Conservation (phyloP, 2,888 invertebrate genomes). For the Tridacna crocea region DNA sequence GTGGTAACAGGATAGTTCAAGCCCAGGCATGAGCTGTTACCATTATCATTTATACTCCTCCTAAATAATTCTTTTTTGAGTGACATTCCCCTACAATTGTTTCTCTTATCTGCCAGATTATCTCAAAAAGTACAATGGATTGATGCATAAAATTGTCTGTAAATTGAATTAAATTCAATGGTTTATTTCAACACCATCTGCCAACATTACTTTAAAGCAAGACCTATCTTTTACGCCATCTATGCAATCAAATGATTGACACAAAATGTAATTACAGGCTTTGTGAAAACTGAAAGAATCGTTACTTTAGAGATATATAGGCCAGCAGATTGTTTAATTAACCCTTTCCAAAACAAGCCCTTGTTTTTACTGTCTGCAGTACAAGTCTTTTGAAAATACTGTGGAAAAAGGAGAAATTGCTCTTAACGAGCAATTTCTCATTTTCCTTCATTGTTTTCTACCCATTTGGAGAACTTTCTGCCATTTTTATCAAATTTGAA, state of each 20-base stretch:
- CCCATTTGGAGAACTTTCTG: too few relatives aligned
- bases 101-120: conserved; percentile 15
- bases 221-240: conserved; percentile 21
- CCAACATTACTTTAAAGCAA: not conserved
- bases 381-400: too few relatives aligned
- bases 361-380: too few relatives aligned
- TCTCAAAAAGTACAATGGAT: conserved; percentile 14
- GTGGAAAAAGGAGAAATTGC: too few relatives aligned
- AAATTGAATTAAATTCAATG: conserved; percentile 23
- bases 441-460: too few relatives aligned
- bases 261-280: not conserved
- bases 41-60: not conserved
- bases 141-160: conserved; percentile 5
- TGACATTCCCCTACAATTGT: not conserved
- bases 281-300: not conserved
- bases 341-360: too few relatives aligned
- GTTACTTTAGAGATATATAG: too few relatives aligned
- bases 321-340: too few relatives aligned
- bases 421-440: too few relatives aligned
- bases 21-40: not conserved
- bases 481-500: too few relatives aligned
- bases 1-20: too few relatives aligned
- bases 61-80: conserved; percentile 21
- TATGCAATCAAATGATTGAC: conserved; percentile 2
- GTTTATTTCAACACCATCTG: conserved; percentile 24